These are phyloP conservation scores for Capromys pilorides DNA, from an alignment of 2,797 vertebrate species.

Conservation along the genomic window DNA sequence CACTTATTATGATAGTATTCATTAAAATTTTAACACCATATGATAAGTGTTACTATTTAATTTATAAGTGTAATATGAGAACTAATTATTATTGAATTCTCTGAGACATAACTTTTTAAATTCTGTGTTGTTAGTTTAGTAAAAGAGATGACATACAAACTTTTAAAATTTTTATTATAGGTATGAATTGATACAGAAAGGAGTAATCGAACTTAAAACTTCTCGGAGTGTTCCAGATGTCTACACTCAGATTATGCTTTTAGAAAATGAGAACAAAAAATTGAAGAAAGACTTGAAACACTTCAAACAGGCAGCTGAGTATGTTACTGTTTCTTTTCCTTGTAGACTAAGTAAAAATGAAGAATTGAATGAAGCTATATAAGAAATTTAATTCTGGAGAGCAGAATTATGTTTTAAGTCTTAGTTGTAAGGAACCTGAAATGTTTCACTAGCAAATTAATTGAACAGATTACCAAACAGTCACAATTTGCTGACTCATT, in stretches of 20 bases:
- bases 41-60: background rate
- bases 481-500: background rate
- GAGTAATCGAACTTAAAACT: slow-evolving; percentile 77
- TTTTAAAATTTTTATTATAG: slow-evolving; percentile 76
- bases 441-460: slow-evolving; percentile 35
- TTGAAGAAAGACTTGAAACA: slow-evolving; percentile 87
- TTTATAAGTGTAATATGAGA: background rate
- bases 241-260: slow-evolving; percentile 87
- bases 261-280: slow-evolving; percentile 88
- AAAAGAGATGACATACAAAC: background rate
- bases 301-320: slow-evolving; percentile 86
- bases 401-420: slow-evolving; percentile 48
- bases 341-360: slow-evolving; percentile 59
- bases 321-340: slow-evolving; percentile 66
- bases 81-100: background rate
- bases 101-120: slow-evolving; percentile 7
- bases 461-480: background rate
- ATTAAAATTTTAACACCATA: background rate
- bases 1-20: background rate
- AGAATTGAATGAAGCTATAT: slow-evolving; percentile 7
- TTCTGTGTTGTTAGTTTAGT: background rate
- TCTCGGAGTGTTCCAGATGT: slow-evolving; percentile 86
- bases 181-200: slow-evolving; percentile 89
- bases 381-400: slow-evolving; percentile 27
- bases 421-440: slow-evolving; percentile 9